Conservation (phyloP, 2,888 invertebrate genomes). For the Byasa hedistus region DNA sequence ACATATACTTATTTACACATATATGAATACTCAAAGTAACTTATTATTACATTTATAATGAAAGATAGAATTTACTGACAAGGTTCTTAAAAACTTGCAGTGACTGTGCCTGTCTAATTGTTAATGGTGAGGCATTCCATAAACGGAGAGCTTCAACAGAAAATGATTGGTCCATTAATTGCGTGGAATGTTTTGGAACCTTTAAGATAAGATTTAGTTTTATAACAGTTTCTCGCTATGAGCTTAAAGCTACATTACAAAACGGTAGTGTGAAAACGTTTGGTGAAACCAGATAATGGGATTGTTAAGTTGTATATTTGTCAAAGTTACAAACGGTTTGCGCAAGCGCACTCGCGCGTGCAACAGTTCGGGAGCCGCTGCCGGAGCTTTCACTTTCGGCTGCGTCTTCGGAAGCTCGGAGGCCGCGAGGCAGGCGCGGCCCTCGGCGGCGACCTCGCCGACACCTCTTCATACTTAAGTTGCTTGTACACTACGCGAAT, state of each 20-base stretch:
- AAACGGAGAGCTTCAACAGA: too few relatives aligned
- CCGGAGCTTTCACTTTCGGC: conserved; percentile 21
- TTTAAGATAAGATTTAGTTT: too few relatives aligned
- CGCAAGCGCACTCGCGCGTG: background rate
- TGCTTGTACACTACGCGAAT: background rate
- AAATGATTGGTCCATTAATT: too few relatives aligned
- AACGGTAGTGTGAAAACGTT: background rate
- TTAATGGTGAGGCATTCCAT: too few relatives aligned
- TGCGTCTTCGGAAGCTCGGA: conserved; percentile 23
- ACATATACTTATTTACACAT: too few relatives aligned
- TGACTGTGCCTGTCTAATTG: too few relatives aligned
- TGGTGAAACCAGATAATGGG: background rate
- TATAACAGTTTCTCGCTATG: background rate
- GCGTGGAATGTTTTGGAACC: too few relatives aligned
- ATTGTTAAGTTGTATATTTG: background rate
- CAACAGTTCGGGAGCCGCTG: too few relatives aligned
- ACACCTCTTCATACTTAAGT: background rate
- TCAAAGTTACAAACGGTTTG: background rate
- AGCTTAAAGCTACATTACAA: background rate
- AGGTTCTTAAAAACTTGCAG: too few relatives aligned
- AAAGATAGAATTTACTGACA: too few relatives aligned
- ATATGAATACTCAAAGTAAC: too few relatives aligned
- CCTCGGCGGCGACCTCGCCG: conserved; percentile 5
- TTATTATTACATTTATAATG: too few relatives aligned
- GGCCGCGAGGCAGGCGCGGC: conserved; percentile 6